Conservation (phyloP, 64 coral and sea anemone genomes). For the Astreopora myriophthalma region DNA sequence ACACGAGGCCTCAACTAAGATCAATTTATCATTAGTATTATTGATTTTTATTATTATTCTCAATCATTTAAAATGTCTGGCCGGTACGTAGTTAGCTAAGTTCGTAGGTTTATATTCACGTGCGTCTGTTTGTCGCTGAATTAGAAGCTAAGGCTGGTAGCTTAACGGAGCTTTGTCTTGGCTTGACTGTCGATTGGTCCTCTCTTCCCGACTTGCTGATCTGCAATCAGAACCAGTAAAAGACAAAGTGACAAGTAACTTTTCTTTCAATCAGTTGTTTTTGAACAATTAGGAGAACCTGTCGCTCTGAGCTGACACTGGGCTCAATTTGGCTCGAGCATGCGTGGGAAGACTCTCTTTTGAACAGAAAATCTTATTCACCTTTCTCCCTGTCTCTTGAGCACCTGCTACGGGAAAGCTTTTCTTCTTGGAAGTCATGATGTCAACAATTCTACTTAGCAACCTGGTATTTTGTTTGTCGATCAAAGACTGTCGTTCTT, state of each 20-base stretch:
- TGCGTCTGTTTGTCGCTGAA: not conserved
- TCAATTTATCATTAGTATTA: too few species aligned
- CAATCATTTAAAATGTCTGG: too few species aligned
- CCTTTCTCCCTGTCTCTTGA: slow-evolving; percentile 3
- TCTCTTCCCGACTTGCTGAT: not conserved
- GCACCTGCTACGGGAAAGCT: not conserved
- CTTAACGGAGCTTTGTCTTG: not conserved
- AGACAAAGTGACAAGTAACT: not conserved
- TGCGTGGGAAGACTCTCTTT: too few species aligned
- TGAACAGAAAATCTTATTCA: not conserved
- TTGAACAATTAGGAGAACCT: too few species aligned
- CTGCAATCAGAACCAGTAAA: not conserved
- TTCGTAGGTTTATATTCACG: not conserved
- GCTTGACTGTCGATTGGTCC: not conserved
- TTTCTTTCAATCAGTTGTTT: too few species aligned
- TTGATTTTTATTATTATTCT: too few species aligned
- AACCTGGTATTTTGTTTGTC: slow-evolving; percentile 64
- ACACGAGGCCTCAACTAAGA: too few species aligned
- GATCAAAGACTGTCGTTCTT: slow-evolving; percentile 55
- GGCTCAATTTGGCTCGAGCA: too few species aligned
- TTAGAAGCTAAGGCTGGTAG: not conserved
- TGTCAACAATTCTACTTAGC: slow-evolving; percentile 46
- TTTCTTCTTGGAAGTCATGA: slow-evolving; percentile 58
- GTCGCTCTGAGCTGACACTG: too few species aligned
- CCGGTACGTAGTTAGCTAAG: not conserved